Base-by-base conservation (phyloP, 1,140 invertebrate genomes). In the Panulirus ornatus region DNA sequence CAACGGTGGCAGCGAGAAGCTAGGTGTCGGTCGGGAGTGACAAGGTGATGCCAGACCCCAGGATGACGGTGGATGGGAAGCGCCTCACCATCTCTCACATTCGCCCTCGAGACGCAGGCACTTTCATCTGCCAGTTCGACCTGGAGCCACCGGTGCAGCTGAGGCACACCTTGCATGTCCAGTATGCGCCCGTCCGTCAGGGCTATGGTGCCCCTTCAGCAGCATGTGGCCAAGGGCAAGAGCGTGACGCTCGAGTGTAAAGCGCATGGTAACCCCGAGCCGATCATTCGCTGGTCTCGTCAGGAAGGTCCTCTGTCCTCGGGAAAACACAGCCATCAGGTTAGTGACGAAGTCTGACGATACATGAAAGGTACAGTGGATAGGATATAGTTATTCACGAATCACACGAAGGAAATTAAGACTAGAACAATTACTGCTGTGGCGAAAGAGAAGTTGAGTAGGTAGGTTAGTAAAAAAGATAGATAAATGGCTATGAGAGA, bases 1-100 rank as follows among this genome's bases (percentile, higher is more conserved):
- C 19, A 38, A 58, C n/a, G 83, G 83, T 8, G 84, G 84, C n/a
- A 51, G 70, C 27, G 84, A 85, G 27, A 85, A 85, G 22, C 84
- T 85, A n/a, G 6, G 70, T 85, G 30, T 47, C 84, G 6, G 84
- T 85, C 42, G 84, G 84, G 38, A 51, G 27, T 6, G 84, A 73
- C 5, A 85, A 58, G 34, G 84, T 85, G 42, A 85, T 70, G n/a
- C 44, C 66, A 11, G 84, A 85, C 84, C 70, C 44, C 3, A 66
- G 84, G 36, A 85, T 85, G 16, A 14, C 34, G 8, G 38, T 85
- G 30, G 71, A 85, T 16, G 84, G 84, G 11, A 47, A 70, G 3
- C 42, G 84, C 8, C 84, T 85, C 66, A 85, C 84, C 71, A 85
- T 85, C 84, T 75, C 70, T 70, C 84, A 85, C 84, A 58, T 70